A percentile compares a stretch with the other conserved stretches of the same genome.
phyloP scores from a whole-genome alignment of 2,113 vertebrate genomes.

The Mirza zaza region DNA sequence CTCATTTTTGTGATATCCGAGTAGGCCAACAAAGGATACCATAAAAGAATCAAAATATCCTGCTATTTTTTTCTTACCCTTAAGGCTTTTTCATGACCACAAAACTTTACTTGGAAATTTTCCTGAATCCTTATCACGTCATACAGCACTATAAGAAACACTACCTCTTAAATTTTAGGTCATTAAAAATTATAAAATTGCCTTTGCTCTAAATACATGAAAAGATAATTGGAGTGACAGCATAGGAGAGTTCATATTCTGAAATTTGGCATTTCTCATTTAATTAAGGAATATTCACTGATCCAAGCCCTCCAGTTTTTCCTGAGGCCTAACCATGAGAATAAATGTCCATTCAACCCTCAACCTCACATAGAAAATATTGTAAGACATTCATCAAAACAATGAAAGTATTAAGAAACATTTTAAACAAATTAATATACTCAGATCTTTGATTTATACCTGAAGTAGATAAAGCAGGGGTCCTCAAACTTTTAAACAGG shows the following conservation, averaged over 20 bases:
- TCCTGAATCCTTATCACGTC: neutral
- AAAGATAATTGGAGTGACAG: neutral
- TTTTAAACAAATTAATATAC: slow-evolving; percentile 3
- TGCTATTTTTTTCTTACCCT: neutral
- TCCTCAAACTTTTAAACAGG: too few relatives aligned
- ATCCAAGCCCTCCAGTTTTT: neutral
- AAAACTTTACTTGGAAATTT: neutral
- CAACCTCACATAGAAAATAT: neutral
- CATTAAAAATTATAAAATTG: neutral
- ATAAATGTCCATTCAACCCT: neutral
- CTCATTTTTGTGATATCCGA: neutral
- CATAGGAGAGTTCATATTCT: neutral
- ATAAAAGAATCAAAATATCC: slow-evolving; percentile 24
- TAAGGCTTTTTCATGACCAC: neutral
- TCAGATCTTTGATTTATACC: neutral
- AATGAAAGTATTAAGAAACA: neutral
- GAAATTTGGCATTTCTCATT: neutral
- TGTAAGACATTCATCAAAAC: neutral
- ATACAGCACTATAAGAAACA: neutral
- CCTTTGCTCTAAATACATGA: neutral
- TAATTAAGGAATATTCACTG: neutral
- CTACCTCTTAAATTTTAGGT: neutral
- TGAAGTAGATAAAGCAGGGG: too few relatives aligned
- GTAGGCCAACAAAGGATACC: neutral
- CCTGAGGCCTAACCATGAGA: neutral